Base-by-base conservation (phyloP, 92 coral and sea anemone genomes). In the Epizoanthus ramosus region DNA sequence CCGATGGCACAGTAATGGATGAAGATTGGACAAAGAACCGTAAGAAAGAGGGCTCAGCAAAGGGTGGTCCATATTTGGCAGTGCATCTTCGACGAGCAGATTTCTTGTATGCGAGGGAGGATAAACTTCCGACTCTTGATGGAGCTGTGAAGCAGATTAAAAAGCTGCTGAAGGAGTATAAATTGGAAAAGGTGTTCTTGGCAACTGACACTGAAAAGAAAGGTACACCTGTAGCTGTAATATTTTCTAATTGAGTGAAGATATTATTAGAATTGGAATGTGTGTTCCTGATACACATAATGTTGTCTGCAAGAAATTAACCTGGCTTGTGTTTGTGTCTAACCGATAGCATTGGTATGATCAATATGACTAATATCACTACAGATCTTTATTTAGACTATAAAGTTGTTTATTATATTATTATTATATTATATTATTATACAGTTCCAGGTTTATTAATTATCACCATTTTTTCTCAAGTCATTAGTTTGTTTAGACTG, bases 11-110 rank as follows among this genome's bases (percentile, higher is more conserved):
- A 58, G 90, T 94, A 7, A 92, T 94, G 98, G 90, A 94, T 43
- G 88, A 86, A 22, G 98, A 97, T 88, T 97, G 99, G 98, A 90
- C 94, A 57, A 97, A 94, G 83, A 97, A 94, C 84, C 83, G 87
- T 52, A 97, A 92, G 80, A 88, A 83, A 63, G 99, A 97, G 71
- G 98, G 99, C 1, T 64, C 86, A 16, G 99, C 99, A 4, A 87
- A 86, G 35, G 99, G 99, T 8, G 99, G 99, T 1, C 97, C 92
- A 50, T 97, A 97, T 71, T 83, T 97, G 24, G 99, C 91, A 9
- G 95, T 97, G 28, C 99, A 97, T 74, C 74, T 94, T 57, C 86
- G 99, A 58, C 88, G 97, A 52, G 98, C 95, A 15, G 99, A 97
- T 71, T 97, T 97, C 57, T 92, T 97, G 5, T 90, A 97, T 88